Conservation (phyloP, 2,113 vertebrate species). For the Embiotoca jacksoni region DNA sequence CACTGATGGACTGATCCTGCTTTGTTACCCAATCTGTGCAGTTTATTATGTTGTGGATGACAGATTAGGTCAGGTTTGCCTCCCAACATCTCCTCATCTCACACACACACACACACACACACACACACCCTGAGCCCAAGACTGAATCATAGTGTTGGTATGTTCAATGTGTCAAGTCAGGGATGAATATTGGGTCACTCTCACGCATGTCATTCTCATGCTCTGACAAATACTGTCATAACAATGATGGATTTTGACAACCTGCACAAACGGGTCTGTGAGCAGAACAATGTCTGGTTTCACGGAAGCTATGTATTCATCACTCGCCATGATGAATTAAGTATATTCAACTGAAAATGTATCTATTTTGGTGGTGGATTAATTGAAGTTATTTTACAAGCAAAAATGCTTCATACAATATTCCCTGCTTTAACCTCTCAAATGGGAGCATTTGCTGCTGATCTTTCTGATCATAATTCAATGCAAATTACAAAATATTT, state of each 20-base stretch:
- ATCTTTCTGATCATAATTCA: too few relatives aligned
- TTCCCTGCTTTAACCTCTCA: too few relatives aligned
- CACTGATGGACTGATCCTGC: not conserved
- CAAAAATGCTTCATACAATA: too few relatives aligned
- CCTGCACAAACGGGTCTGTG: not conserved
- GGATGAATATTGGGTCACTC: slow-evolving; percentile 31
- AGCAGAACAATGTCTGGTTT: too few relatives aligned
- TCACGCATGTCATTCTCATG: not conserved
- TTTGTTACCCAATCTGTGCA: slow-evolving; percentile 16
- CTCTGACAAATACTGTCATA: too few relatives aligned
- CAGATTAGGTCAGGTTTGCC: slow-evolving; percentile 20
- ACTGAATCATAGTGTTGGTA: not conserved
- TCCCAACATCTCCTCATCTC: not conserved
- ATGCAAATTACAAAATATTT: not conserved
- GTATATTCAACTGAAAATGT: too few relatives aligned
- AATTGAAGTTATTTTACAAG: too few relatives aligned
- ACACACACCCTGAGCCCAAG: not conserved
- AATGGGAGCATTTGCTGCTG: too few relatives aligned
- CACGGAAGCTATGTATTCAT: not conserved
- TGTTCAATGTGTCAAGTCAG: slow-evolving; percentile 13
- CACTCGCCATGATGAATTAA: too few relatives aligned
- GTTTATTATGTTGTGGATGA: slow-evolving; percentile 25
- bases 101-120: not conserved
- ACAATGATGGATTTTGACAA: slow-evolving; percentile 5
- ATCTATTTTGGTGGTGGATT: too few relatives aligned